These are phyloP conservation scores for Marcusenius ussheri DNA, from an alignment of 2,113 vertebrate genomes.

Conservation along the genomic window DNA sequence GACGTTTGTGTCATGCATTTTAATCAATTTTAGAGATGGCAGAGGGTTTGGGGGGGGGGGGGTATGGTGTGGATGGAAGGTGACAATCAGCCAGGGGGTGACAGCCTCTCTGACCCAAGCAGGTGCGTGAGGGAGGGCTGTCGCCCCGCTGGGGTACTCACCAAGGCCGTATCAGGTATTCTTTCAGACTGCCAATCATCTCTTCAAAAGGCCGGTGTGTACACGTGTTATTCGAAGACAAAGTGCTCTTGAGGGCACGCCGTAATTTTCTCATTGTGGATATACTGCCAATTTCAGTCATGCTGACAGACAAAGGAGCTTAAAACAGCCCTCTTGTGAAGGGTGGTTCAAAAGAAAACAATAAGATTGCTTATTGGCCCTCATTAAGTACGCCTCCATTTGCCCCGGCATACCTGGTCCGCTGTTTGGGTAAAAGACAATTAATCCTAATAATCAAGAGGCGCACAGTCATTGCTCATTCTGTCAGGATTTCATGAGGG, in stretches of 20 bases:
- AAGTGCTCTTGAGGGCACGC: slow-evolving; percentile 8
- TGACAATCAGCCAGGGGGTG: not conserved
- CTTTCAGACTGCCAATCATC: slow-evolving; percentile 16
- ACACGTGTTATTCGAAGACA: not conserved
- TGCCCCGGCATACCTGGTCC: slow-evolving; percentile 79
- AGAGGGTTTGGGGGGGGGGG: slow-evolving; percentile 10
- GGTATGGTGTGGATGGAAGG: slow-evolving; percentile 42
- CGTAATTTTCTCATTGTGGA: slow-evolving; percentile 19
- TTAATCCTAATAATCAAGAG: slow-evolving; percentile 98
- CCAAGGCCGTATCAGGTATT: not conserved
- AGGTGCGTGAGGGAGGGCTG: slow-evolving; percentile 2
- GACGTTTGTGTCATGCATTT: slow-evolving; percentile 23
- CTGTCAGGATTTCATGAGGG: slow-evolving; percentile 90
- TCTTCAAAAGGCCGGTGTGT: not conserved
- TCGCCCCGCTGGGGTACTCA: not conserved
- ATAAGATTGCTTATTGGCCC: slow-evolving; percentile 66
- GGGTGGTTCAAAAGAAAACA: slow-evolving; percentile 63
- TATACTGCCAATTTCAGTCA: slow-evolving; percentile 16
- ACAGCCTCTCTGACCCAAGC: not conserved
- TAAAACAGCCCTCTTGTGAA: slow-evolving; percentile 49
- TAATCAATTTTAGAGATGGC: slow-evolving; percentile 34
- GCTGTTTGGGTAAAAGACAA: slow-evolving; percentile 90
- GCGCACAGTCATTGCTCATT: slow-evolving; percentile 89
- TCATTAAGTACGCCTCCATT: slow-evolving; percentile 79
- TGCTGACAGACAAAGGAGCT: slow-evolving; percentile 21